phyloP scores from a whole-genome alignment of 2,113 vertebrate species.

The Haliaeetus leucogaster region DNA sequence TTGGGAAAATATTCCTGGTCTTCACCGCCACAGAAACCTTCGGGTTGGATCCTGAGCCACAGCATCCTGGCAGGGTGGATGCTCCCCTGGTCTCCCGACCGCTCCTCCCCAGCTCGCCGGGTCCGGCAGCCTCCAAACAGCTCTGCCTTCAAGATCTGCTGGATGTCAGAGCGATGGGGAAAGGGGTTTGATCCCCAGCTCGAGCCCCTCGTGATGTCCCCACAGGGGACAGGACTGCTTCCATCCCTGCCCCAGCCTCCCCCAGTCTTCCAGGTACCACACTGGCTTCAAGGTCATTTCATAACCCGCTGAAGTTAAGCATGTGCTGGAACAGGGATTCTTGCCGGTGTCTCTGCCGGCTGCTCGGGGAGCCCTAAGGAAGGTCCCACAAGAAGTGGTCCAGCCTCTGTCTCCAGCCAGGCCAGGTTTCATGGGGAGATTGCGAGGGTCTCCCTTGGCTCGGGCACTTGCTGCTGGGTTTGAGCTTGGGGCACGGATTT shows the following conservation, averaged over 20 bases:
- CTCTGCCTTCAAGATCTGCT: too few species aligned
- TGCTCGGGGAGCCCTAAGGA: neutral
- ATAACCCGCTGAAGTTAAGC: neutral
- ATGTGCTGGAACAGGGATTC: too few species aligned
- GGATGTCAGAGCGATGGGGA: accelerated
- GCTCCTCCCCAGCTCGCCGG: accelerated
- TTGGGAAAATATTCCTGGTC: neutral
- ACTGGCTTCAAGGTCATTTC: accelerated
- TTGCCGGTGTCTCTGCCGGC: accelerated
- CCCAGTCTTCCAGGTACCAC: accelerated
- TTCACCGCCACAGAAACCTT: neutral
- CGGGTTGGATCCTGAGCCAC: neutral
- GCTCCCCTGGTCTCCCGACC: neutral
- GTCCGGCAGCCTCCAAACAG: accelerated
- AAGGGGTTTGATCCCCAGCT: neutral
- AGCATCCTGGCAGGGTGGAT: accelerated
- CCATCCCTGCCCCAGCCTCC: neutral
- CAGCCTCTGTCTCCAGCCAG: neutral
- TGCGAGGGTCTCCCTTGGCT: neutral
- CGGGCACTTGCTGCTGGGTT: neutral
- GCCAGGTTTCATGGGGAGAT: accelerated
- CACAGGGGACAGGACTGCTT: accelerated
- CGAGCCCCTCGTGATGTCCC: accelerated
- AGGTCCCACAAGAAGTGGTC: neutral
- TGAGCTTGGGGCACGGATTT: accelerated